phyloP scores from a whole-genome alignment of 30 jellyfish, hydroid and myxozoan species.

The Aurelia aurita region DNA sequence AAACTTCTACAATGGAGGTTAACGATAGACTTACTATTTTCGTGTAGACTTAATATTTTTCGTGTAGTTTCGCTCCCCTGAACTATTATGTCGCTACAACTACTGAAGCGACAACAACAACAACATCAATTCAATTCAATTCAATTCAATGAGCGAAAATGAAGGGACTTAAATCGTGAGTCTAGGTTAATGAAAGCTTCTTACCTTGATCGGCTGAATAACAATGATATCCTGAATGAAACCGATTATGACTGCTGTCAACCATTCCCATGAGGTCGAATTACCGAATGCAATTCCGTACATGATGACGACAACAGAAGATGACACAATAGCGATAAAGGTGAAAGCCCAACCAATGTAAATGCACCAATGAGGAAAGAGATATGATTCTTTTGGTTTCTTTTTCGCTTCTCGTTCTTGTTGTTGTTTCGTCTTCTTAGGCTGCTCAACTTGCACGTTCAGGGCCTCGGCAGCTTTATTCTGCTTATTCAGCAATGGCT shows the following conservation, averaged over 20 bases:
- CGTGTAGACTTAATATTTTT: no score
- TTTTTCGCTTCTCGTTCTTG: slow-evolving; percentile 7
- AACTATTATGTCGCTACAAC: no score
- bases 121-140: no score
- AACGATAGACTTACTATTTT: no score
- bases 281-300: slow-evolving; percentile 97
- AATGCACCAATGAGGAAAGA: slow-evolving; percentile 93
- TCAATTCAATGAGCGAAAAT: no score
- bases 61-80: no score
- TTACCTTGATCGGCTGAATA: slow-evolving; percentile 92
- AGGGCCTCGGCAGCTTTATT: slow-evolving; percentile 12
- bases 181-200: no score
- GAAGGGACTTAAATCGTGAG: no score
- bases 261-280: slow-evolving; percentile 88
- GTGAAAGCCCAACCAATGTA: slow-evolving; percentile 85
- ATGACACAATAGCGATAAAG: slow-evolving; percentile 59
- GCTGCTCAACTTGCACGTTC: slow-evolving; percentile 20
- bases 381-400: slow-evolving; percentile 63
- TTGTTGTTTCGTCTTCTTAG: neutral
- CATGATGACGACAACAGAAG: slow-evolving; percentile 80
- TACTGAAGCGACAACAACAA: no score
- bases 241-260: slow-evolving; percentile 66
- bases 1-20: no score
- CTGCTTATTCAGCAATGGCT: slow-evolving; percentile 26
- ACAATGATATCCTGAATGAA: slow-evolving; percentile 83